Conservation (phyloP, 2,888 invertebrate genomes). For the Pocota personata region DNA sequence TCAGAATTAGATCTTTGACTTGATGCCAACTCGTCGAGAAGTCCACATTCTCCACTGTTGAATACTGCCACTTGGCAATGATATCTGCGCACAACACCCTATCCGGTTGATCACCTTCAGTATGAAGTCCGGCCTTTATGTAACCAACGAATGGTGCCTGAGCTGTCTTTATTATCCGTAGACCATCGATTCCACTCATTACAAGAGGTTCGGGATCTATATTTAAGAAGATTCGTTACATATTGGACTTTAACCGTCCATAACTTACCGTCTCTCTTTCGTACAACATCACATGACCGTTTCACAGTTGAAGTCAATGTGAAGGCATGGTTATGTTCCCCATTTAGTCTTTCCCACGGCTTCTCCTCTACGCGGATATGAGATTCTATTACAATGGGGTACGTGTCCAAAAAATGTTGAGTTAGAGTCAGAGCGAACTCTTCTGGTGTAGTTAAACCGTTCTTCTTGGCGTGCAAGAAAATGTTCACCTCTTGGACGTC, state of each 20-base stretch:
- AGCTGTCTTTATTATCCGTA: conserved; percentile 74
- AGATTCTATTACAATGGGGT: conserved; percentile 68
- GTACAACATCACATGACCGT: conserved; percentile 73
- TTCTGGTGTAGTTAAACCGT: conserved; percentile 72
- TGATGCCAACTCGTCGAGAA: conserved; percentile 69
- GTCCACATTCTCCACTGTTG: conserved; percentile 63
- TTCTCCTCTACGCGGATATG: conserved; percentile 73
- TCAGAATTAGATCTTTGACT: conserved; percentile 69
- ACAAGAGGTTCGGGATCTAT: conserved; percentile 66
- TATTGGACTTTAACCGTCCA: background rate
- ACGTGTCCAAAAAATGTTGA: conserved; percentile 72
- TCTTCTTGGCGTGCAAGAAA: conserved; percentile 71
- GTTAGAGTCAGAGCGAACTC: conserved; percentile 74
- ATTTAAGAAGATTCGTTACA: background rate
- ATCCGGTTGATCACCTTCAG: conserved; percentile 75
- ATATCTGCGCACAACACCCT: conserved; percentile 73
- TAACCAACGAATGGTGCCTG: conserved; percentile 74
- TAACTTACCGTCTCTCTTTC: conserved; percentile 62
- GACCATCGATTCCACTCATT: conserved; percentile 67
- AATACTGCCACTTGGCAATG: conserved; percentile 74
- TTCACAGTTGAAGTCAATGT: conserved; percentile 54
- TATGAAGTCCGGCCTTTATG: conserved; percentile 71
- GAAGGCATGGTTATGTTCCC: conserved; percentile 74
- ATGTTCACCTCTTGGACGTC: conserved; percentile 75
- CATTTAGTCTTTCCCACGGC: conserved; percentile 73